Evolutionary conservation across 2,888 invertebrate genomes (phyloP), one percentile per base, ranked within the genome.

Genomic region (Ctenicera cuprea): DNA sequence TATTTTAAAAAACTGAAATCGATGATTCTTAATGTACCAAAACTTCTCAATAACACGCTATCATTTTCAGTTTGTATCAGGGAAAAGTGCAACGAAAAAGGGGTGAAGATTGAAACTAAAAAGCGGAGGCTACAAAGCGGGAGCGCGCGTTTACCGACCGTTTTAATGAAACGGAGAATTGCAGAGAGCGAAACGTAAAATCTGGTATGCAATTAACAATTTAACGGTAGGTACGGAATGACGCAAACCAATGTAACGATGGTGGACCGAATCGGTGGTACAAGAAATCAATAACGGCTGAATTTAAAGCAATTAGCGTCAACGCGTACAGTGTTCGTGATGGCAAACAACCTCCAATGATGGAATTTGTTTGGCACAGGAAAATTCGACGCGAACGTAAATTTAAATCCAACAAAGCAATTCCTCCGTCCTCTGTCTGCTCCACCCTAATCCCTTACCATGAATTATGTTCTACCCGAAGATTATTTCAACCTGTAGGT

Each of bases 271-370:
- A 66, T 66, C 52, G 61, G 63, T 59, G 64, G 62, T 64, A 66
- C 73, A 76, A 70, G 67, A 66, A 76, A 76, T 74, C 76, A 64
- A 76, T 76, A 76, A 63, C 50, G 62, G 67, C 59, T 37, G 71
- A 73, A 76, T 76, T 71, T 72, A 72, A 74, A 74, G 71, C 76
- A 76, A 76, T 76, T 74, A 72, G 54, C 71, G 76, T 72, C 72
- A 71, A 68, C 73, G 74, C 71, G 68, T 65, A 64, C 71, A 52
- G 66, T 69, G 63, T 71, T 70, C 66, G 67, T 67, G 74, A 74
- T 57, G 67, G 71, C 68, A 71, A 75, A 68, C 71, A 71, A 64
- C 65, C 62, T 65, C 57, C 54, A 54, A 61, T 61, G 69, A 65
- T 70, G 43, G 71, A 71, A 75, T 71, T 74, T 66, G 71, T 70